These are phyloP conservation scores for Lanius collurio DNA, from an alignment of 2,113 vertebrate species.

Conservation along the genomic window DNA sequence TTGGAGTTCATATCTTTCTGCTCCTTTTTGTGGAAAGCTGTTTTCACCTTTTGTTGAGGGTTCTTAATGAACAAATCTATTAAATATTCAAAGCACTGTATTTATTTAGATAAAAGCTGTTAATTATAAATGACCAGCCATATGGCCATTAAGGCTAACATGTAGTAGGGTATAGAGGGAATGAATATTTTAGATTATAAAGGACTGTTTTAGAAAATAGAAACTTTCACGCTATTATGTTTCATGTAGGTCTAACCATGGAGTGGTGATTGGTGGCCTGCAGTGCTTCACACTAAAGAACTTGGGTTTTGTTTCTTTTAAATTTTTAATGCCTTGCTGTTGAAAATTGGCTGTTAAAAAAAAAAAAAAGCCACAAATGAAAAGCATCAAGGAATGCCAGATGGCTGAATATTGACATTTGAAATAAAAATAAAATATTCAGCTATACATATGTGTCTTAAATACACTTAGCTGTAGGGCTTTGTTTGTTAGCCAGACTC, in stretches of 20 bases:
- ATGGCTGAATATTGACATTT: conserved; percentile 53
- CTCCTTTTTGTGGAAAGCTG: not conserved
- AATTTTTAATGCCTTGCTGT: conserved; percentile 42
- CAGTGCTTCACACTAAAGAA: conserved; percentile 4
- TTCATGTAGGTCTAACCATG: conserved; percentile 38
- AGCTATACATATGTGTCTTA: conserved; percentile 39
- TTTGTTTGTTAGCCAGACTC: conserved; percentile 29
- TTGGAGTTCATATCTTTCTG: not conserved
- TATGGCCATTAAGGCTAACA: conserved; percentile 45
- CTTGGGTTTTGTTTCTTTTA: not conserved
- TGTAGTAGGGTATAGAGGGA: not conserved
- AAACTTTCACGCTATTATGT: not conserved
- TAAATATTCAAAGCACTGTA: conserved; percentile 53
- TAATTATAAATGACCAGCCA: conserved; percentile 72
- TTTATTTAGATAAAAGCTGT: conserved; percentile 67
- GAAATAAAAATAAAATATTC: conserved; percentile 68
- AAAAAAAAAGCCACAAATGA: not conserved
- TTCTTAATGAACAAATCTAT: not conserved
- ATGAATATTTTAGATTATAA: conserved; percentile 44
- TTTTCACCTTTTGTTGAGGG: not conserved
- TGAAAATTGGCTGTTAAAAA: conserved; percentile 27
- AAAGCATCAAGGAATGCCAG: conserved; percentile 59
- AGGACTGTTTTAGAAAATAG: conserved; percentile 35
- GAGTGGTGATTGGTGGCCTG: conserved; percentile 4
- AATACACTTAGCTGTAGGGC: conserved; percentile 18